Base-by-base conservation (phyloP, 2,797 vertebrate genomes). In the Rhincodon typus region DNA sequence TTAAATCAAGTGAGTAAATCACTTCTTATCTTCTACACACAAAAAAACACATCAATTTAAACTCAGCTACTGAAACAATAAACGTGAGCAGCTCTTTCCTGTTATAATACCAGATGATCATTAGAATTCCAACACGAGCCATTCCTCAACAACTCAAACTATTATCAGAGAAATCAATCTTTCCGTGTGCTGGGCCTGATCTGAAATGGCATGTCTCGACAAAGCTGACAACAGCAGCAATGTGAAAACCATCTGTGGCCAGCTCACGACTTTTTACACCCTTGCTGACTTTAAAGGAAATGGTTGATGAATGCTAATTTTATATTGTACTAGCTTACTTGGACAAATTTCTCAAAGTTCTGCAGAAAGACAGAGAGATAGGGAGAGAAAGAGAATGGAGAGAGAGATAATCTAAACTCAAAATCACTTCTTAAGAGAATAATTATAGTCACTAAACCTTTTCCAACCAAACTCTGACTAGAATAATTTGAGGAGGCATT, bases 1-100 rank as follows among this genome's bases (percentile, higher is more conserved):
- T 67, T 93, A 38, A 93, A 91, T 91, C n/a, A 91, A 91, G 17
- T 17, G 67, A 93, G n/a, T 19, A 66, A 93, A 69, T 93, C 66
- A 38, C n/a, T 69, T 93, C 1, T 13, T 42, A 93, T 69, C 0
- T 38, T 93, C 1, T 42, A 0, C 12, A 12, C 5, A 12, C 5
- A 93, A 93, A 38, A 38, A 21, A 93, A 69, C 25, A 17, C 8
- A 38, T 66, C 90, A 93, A 69, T 93, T 93, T 93, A 67, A 93
- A 93, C n/a, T 93, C 67, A 8, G 62, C 90, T 67, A 38, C 7
- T 67, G n/a, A n/a, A 25, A 93, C n/a, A 93, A 38, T 93, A 93
- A 93, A 93, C 62, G 23, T 93, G 90, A 13, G 38, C n/a, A 67
- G 6, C 21, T n/a, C 90, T 93, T 93, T 93, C 88, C 57, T 91